These are phyloP conservation scores for Rhagologus leucostigma DNA, from an alignment of 2,113 vertebrate species.

Conservation along the genomic window DNA sequence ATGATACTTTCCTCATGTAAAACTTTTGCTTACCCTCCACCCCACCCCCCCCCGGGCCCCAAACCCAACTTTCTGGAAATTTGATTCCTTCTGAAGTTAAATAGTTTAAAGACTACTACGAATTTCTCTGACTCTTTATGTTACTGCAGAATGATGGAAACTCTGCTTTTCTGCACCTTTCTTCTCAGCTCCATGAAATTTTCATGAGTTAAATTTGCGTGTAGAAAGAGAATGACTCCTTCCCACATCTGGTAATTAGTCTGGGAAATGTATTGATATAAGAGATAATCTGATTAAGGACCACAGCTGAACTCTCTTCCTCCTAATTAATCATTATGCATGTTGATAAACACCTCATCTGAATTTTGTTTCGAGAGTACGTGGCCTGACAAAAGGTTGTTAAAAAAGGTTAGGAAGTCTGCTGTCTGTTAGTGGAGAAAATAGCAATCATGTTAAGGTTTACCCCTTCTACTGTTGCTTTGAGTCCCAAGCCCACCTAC, in stretches of 20 bases:
- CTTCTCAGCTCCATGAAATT: not conserved
- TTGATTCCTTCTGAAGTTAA: not conserved
- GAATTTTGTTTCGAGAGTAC: not conserved
- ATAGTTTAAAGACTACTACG: not conserved
- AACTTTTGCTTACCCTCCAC: not conserved
- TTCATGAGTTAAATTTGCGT: not conserved
- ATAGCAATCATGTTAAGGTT: not conserved
- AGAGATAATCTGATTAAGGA: not conserved
- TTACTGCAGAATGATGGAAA: not conserved
- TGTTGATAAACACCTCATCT: not conserved
- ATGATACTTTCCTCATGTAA: not conserved
- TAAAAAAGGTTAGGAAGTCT: not conserved
- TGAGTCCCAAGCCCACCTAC: not conserved
- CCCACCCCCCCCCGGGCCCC: rapidly evolving
- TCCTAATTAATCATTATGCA: not conserved
- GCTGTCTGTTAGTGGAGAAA: not conserved
- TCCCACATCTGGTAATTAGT: not conserved
- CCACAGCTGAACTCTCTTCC: not conserved
- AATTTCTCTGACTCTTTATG: not conserved
- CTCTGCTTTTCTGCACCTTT: not conserved
- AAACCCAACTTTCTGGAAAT: not conserved
- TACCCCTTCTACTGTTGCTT: not conserved
- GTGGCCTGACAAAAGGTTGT: not conserved
- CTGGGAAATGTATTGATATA: not conserved
- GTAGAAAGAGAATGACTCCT: not conserved